A percentile compares a stretch with the other conserved stretches of the same genome.
Evolutionary conservation across 2,888 invertebrate genomes (phyloP).

Genomic region (Sabatieria punctata): DNA sequence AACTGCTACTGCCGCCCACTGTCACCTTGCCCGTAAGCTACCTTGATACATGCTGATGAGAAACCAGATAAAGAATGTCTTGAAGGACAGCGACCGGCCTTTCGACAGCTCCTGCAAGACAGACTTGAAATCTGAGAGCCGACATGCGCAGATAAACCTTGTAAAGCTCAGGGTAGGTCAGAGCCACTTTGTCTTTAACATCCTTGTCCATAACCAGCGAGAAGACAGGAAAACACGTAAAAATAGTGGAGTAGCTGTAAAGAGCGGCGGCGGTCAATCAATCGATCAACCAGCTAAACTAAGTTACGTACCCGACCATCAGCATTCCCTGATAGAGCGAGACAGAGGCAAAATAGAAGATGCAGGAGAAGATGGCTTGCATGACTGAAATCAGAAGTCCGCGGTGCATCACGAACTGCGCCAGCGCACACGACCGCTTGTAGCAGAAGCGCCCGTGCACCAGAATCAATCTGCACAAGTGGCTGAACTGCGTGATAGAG

Average conservation of each 20-base stretch:
- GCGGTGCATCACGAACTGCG: slow-evolving; percentile 90
- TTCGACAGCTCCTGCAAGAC: slow-evolving; percentile 84
- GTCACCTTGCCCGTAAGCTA: no score
- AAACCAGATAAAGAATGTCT: slow-evolving; percentile 98
- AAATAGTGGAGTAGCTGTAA: slow-evolving; percentile 72
- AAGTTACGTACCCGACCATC: slow-evolving; percentile 65
- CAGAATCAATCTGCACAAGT: slow-evolving; percentile 54
- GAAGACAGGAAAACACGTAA: slow-evolving; percentile 97
- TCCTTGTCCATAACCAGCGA: slow-evolving; percentile 91
- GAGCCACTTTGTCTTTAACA: slow-evolving; percentile 72
- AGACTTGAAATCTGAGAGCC: no score
- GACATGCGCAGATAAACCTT: no score
- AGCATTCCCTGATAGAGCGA: slow-evolving; percentile 95
- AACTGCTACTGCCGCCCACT: no score
- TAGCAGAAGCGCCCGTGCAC: slow-evolving; percentile 73
- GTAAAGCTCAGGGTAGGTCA: slow-evolving; percentile 89
- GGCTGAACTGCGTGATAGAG: slow-evolving; percentile 63
- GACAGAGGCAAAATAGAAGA: slow-evolving; percentile 95
- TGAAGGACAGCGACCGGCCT: slow-evolving; percentile 88
- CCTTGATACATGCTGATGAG: slow-evolving; percentile 97
- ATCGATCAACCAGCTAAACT: not conserved
- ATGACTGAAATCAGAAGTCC: slow-evolving; percentile 95
- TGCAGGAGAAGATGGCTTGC: slow-evolving; percentile 95
- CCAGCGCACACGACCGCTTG: slow-evolving; percentile 86
- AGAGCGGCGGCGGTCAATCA: not conserved